phyloP scores from a whole-genome alignment of 2,888 invertebrate species.

The Drosophila nr. fundita region DNA sequence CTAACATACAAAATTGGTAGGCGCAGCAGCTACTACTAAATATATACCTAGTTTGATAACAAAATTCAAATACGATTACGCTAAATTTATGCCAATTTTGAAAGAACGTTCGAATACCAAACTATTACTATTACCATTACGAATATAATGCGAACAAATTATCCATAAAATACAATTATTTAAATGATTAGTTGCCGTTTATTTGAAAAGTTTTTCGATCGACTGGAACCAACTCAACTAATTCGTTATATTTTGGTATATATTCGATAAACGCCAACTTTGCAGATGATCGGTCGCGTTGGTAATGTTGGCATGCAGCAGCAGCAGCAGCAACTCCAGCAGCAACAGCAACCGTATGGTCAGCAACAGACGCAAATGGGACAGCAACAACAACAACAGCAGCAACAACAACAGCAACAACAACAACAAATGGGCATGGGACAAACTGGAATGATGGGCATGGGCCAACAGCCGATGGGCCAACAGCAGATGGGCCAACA shows the following conservation, averaged over 20 bases:
- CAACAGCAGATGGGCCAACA: constrained; percentile 31
- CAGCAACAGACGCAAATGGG: constrained; percentile 80
- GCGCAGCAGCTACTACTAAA: constrained; percentile 22
- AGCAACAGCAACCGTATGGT: constrained; percentile 82
- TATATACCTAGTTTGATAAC: constrained; percentile 39
- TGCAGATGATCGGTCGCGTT: constrained; percentile 85
- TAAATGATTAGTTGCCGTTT: constrained; percentile 71
- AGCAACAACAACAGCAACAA: constrained; percentile 78
- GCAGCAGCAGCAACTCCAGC: constrained; percentile 84
- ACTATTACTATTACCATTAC: constrained; percentile 14
- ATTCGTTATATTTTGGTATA: constrained; percentile 57
- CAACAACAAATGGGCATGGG: constrained; percentile 77
- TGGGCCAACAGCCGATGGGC: constrained; percentile 57
- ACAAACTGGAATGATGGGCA: constrained; percentile 61
- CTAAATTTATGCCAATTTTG: constrained; percentile 49
- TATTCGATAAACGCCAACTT: constrained; percentile 67
- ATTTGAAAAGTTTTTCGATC: constrained; percentile 36
- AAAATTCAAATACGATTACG: constrained; percentile 33
- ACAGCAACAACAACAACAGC: constrained; percentile 79
- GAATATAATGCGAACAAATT: constrained; percentile 19
- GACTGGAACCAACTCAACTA: constrained; percentile 54
- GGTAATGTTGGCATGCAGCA: constrained; percentile 85
- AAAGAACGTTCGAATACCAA: constrained; percentile 37
- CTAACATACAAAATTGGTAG: constrained; percentile 35
- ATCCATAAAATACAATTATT: constrained; percentile 61